phyloP scores from a whole-genome alignment of 2,888 invertebrate genomes.

The Nomada lathburiana region DNA sequence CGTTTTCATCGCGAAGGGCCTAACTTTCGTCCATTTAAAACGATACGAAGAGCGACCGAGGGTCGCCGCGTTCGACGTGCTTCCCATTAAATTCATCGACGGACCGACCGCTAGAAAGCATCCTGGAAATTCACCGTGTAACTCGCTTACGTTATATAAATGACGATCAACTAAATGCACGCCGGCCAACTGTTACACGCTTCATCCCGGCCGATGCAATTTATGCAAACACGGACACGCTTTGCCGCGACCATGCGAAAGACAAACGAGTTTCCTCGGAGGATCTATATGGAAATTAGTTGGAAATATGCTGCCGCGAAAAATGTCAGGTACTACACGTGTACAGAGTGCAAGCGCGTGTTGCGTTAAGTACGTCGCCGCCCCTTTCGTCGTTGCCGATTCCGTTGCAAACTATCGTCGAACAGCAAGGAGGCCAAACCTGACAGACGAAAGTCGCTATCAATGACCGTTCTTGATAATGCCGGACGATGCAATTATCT shows the following conservation, averaged over 20 bases:
- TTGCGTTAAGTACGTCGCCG: background rate
- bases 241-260: background rate
- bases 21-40: slow-evolving; percentile 37
- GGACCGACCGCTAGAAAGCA: slow-evolving; percentile 45
- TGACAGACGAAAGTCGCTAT: slow-evolving; percentile 11
- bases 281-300: background rate
- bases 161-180: slow-evolving; percentile 39
- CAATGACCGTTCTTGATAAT: slow-evolving; percentile 40
- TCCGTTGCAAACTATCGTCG: too few relatives aligned
- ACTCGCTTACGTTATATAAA: slow-evolving; percentile 56
- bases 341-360: background rate
- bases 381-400: too few relatives aligned
- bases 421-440: too few relatives aligned
- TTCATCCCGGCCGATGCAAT: slow-evolving; percentile 37
- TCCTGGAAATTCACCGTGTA: slow-evolving; percentile 60
- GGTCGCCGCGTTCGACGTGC: slow-evolving; percentile 1
- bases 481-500: slow-evolving; percentile 31
- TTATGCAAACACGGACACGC: slow-evolving; percentile 19
- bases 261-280: background rate
- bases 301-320: background rate
- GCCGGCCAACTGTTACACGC: slow-evolving; percentile 30
- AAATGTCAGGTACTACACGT: background rate
- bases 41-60: slow-evolving; percentile 29
- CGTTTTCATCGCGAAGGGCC: slow-evolving; percentile 59
- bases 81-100: slow-evolving; percentile 59